Evolutionary conservation across 64 coral and sea anemone genomes (phyloP), one percentile per base, ranked within the genome.

Genomic region (Stichodactyla mertensii): DNA sequence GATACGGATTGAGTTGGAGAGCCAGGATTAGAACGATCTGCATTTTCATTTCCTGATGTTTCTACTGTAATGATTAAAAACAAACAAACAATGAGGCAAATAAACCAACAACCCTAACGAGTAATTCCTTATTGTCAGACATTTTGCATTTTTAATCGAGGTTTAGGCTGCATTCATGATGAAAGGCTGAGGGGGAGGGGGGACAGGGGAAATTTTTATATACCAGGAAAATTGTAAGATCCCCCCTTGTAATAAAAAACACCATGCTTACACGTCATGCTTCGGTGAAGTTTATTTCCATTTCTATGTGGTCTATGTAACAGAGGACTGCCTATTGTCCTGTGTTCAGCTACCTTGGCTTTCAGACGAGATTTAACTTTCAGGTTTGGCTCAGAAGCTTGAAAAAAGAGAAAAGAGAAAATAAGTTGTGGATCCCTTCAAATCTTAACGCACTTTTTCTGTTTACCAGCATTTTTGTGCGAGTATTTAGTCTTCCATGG

Each of bases 371-470:
- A 99, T 89, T 92, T 99, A 10, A 89, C 97, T 77, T 99, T 99
- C 6, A 99, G 84, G 78, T 95, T 99, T 4, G 97, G 97, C 87
- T 99, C 97, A 87, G 97, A 99, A 64, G 91, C 97, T 99, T 77
- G 27, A 77, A 28, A 24, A 23, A 74, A 31, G 27, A 66, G 27
- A 14, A 31, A 66, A 16, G 15, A 59, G 57, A 66, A 66, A n/a
- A n/a, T 45, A 45, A 45, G 36, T 45, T 45, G 36, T 45, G 1
- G 36, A 45, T 45, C 36, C 36, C 36, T 45, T 45, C 36, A 45
- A 45, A 45, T 45, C 36, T 45, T 45, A 45, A 45, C 36, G 36
- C 36, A 45, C 36, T 45, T 45, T 45, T 45, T 45, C 36, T 45
- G 36, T 45, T 45, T 45, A 45, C 36, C 36, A 45, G 36, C 1